A percentile compares a stretch with the other conserved stretches of the same genome.
These are phyloP conservation scores for Mystacornis crossleyi DNA, from an alignment of 2,113 vertebrate species.

Conservation along the genomic window DNA sequence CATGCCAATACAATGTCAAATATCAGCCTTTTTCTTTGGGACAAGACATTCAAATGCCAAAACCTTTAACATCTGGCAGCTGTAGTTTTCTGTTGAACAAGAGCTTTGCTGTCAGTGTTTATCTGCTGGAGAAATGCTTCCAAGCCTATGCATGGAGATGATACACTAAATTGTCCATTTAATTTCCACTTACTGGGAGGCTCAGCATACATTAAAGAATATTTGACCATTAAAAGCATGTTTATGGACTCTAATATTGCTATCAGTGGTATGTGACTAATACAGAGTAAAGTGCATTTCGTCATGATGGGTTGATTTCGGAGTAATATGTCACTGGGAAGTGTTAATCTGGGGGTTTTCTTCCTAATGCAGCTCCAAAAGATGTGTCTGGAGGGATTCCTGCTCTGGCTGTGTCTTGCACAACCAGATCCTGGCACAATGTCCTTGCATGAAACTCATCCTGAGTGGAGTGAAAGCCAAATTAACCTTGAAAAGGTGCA, in stretches of 20 bases:
- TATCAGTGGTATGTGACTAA: slow-evolving; percentile 73
- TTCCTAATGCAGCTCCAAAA: neutral
- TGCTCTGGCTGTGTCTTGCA: neutral
- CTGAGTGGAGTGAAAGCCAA: neutral
- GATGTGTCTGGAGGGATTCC: neutral
- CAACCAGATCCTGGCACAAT: neutral
- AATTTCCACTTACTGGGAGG: slow-evolving; percentile 73
- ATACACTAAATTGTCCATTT: slow-evolving; percentile 74
- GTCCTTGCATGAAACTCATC: neutral
- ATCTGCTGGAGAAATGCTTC: slow-evolving; percentile 28
- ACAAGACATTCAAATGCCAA: neutral
- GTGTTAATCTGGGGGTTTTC: slow-evolving; percentile 56
- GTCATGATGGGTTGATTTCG: slow-evolving; percentile 58
- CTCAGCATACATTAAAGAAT: slow-evolving; percentile 68
- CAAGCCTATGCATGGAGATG: slow-evolving; percentile 44
- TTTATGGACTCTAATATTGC: slow-evolving; percentile 75
- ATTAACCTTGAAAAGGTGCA: neutral
- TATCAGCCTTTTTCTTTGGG: neutral
- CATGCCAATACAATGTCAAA: neutral
- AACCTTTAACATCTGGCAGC: slow-evolving; percentile 43
- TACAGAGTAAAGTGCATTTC: slow-evolving; percentile 62
- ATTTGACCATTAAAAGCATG: slow-evolving; percentile 78
- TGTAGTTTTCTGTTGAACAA: slow-evolving; percentile 43
- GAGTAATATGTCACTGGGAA: slow-evolving; percentile 64
- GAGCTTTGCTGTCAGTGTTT: slow-evolving; percentile 57